These are phyloP conservation scores for western clawed frog (Xenopus tropicalis) DNA, from an alignment of 2,113 vertebrate genomes.

Conservation along the genomic window DNA sequence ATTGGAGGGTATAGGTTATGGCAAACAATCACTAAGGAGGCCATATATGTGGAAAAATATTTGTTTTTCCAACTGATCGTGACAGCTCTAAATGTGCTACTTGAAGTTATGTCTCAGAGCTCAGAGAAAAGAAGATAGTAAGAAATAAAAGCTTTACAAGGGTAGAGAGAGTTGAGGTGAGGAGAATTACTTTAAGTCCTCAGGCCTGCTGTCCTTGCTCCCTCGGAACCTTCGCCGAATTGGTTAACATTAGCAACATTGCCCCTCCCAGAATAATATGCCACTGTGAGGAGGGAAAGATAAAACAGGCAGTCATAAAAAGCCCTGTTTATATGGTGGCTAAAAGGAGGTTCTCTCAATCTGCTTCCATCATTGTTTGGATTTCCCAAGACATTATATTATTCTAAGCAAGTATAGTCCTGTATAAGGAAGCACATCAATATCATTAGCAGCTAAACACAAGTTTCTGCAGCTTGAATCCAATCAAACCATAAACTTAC, in stretches of 20 bases:
- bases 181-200: slow-evolving; percentile 74
- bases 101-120: slow-evolving; percentile 20
- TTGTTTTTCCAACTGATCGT: too few relatives aligned
- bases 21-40: too few relatives aligned
- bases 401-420: too few relatives aligned
- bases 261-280: slow-evolving; percentile 92
- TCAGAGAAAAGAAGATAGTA: slow-evolving; percentile 13
- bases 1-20: too few relatives aligned
- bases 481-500: slow-evolving; percentile 62
- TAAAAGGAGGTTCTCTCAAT: slow-evolving; percentile 5
- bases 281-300: slow-evolving; percentile 71
- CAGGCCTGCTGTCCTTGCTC: slow-evolving; percentile 79
- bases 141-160: slow-evolving; percentile 26
- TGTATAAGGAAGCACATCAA: too few relatives aligned
- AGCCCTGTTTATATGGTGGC: not conserved
- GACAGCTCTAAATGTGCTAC: too few relatives aligned
- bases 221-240: slow-evolving; percentile 73
- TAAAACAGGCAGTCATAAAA: slow-evolving; percentile 31
- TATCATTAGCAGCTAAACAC: not conserved
- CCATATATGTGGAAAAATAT: too few relatives aligned
- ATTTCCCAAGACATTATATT: not conserved
- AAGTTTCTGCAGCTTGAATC: not conserved
- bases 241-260: slow-evolving; percentile 85
- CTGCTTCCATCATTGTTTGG: too few relatives aligned
- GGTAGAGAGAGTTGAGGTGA: slow-evolving; percentile 43